Conservation (phyloP, 1,140 invertebrate genomes). For the Mercenaria mercenaria region DNA sequence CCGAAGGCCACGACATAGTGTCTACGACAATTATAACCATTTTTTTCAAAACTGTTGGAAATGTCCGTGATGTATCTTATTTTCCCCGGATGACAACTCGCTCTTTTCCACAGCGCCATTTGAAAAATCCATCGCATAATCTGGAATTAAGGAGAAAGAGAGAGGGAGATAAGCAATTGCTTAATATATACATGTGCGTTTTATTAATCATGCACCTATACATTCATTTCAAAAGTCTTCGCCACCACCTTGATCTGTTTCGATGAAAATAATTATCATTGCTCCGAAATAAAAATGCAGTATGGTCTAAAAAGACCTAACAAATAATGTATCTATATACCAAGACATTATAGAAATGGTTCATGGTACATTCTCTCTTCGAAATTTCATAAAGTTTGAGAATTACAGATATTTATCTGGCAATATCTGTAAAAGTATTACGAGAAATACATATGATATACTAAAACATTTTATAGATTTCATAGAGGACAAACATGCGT, state of each 20-base stretch:
- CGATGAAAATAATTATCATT: neutral
- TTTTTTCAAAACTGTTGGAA: too few species aligned
- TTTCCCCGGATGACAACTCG: neutral
- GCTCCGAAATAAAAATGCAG: neutral
- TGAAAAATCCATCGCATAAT: slow-evolving; percentile 23
- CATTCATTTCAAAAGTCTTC: neutral
- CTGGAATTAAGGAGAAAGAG: neutral
- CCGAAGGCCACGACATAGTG: too few species aligned
- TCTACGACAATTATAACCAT: too few species aligned
- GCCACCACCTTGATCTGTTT: neutral
- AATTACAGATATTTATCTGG: too few species aligned
- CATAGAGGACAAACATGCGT: too few species aligned
- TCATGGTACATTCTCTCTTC: neutral
- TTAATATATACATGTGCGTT: neutral
- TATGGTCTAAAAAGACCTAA: neutral
- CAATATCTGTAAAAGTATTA: too few species aligned
- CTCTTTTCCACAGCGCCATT: slow-evolving; percentile 28
- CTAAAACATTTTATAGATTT: too few species aligned
- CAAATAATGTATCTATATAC: neutral
- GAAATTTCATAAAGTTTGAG: too few species aligned
- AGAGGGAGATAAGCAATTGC: neutral
- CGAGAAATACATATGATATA: too few species aligned
- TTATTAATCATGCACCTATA: neutral
- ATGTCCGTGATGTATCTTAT: too few species aligned
- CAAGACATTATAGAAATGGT: neutral